These are phyloP conservation scores for Todus mexicanus DNA, from an alignment of 2,797 vertebrate genomes.

Conservation along the genomic window DNA sequence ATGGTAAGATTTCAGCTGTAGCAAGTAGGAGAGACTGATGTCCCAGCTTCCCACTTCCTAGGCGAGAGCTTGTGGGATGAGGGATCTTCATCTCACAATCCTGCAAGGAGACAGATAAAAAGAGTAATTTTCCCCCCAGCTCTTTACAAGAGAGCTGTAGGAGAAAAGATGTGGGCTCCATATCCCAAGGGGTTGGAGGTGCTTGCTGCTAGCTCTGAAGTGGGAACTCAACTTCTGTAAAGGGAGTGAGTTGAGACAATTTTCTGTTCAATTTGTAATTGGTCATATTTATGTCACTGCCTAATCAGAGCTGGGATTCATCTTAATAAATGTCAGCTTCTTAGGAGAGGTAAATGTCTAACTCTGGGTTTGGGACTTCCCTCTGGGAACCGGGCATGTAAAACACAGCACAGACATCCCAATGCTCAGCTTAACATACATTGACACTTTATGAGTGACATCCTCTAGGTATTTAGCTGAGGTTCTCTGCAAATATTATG, in stretches of 20 bases:
- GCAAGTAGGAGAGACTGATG: not conserved
- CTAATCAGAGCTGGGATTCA: not conserved
- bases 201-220: not conserved
- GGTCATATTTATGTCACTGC: not conserved
- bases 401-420: not conserved
- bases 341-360: not conserved
- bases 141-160: not conserved
- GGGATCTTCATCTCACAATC: not conserved
- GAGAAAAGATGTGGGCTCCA: not conserved
- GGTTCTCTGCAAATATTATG: not conserved
- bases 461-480: not conserved
- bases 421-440: not conserved
- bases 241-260: not conserved
- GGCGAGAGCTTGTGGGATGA: not conserved
- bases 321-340: not conserved
- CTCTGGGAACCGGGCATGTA: not conserved
- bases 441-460: not conserved
- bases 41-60: not conserved
- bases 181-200: not conserved
- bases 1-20: not conserved
- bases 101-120: not conserved
- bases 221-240: not conserved
- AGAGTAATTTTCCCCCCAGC: not conserved
- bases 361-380: not conserved
- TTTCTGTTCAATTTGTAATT: not conserved